These are phyloP conservation scores for Cydia pomonella DNA, from an alignment of 1,140 invertebrate genomes.

Conservation along the genomic window DNA sequence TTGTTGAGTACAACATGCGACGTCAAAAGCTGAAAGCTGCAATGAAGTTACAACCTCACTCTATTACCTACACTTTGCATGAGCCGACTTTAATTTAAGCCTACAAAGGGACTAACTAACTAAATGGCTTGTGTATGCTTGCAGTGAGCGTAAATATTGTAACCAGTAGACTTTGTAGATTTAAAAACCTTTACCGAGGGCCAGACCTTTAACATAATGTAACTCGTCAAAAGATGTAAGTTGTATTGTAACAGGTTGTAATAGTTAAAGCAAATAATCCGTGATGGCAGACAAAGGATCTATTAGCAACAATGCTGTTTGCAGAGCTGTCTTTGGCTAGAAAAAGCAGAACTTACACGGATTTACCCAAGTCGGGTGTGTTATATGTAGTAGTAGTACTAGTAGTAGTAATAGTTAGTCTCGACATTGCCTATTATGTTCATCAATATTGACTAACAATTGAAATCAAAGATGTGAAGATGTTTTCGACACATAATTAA, in stretches of 20 bases:
- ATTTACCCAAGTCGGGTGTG: background rate
- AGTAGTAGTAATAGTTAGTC: no score
- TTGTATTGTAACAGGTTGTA: background rate
- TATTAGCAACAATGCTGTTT: constrained; percentile 29
- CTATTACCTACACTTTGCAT: background rate
- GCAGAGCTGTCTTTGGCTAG: background rate
- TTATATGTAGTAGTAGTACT: no score
- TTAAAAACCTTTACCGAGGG: no score
- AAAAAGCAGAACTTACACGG: background rate
- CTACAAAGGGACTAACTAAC: constrained; percentile 1
- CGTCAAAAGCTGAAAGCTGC: constrained; percentile 6
- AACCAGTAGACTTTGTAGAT: background rate
- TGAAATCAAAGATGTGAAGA: background rate
- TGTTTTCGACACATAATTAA: background rate
- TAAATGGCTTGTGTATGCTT: background rate
- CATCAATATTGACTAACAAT: background rate
- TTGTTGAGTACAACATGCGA: background rate
- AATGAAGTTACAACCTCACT: constrained; percentile 7
- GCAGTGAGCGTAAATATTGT: background rate
- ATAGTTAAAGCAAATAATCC: background rate
- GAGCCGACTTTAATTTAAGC: background rate
- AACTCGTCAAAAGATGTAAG: no score
- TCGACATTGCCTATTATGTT: background rate
- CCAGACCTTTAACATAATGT: no score
- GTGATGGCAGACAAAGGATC: background rate